These are phyloP conservation scores for Serinus canaria DNA, from an alignment of 2,113 vertebrate species.

Conservation along the genomic window DNA sequence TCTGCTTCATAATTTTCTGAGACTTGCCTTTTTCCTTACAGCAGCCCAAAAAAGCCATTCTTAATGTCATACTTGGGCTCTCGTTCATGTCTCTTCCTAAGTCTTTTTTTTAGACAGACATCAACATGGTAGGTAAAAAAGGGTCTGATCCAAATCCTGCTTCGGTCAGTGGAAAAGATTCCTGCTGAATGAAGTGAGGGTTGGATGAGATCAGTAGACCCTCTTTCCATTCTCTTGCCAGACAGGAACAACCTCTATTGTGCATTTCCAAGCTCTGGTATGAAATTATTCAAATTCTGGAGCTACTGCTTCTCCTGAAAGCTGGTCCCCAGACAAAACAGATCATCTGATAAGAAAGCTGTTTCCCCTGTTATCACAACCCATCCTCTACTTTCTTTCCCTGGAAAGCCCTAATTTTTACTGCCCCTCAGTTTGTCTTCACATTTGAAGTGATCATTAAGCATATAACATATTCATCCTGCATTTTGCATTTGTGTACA, in stretches of 20 bases:
- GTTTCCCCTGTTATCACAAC: background rate
- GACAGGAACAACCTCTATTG: conserved; percentile 1
- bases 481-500: background rate
- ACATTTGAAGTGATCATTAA: background rate
- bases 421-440: background rate
- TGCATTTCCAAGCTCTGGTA: conserved; percentile 6
- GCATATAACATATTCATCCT: background rate
- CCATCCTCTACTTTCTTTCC: background rate
- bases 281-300: conserved; percentile 10
- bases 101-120: conserved; percentile 13
- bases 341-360: conserved; percentile 1
- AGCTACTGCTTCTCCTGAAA: background rate
- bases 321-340: background rate
- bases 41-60: conserved; percentile 11
- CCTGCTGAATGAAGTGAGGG: conserved; percentile 26
- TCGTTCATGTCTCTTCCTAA: background rate
- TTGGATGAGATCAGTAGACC: conserved; percentile 6
- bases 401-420: background rate
- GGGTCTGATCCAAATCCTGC: background rate
- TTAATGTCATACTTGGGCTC: conserved; percentile 11
- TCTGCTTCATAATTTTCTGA: background rate
- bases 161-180: conserved; percentile 43
- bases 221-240: conserved; percentile 3
- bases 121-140: conserved; percentile 6
- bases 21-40: background rate